These are phyloP conservation scores for Acanthopagrus latus DNA, from an alignment of 2,797 vertebrate species.

Conservation along the genomic window DNA sequence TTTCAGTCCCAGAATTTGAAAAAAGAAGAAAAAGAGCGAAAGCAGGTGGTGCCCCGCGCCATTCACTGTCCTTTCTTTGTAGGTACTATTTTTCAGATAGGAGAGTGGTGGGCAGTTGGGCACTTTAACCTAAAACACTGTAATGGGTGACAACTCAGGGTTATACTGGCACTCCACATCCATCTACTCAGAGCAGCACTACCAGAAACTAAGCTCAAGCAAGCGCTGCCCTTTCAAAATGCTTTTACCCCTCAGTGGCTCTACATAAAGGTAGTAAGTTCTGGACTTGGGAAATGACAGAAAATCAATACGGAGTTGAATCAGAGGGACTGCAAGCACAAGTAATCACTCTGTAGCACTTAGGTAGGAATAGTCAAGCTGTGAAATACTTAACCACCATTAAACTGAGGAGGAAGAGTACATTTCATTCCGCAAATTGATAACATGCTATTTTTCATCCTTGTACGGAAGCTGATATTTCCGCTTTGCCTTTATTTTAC, in stretches of 20 bases:
- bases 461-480: slow-evolving; percentile 7
- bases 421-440: slow-evolving; percentile 12
- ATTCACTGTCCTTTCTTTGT: slow-evolving; percentile 59
- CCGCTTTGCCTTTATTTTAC: slow-evolving; percentile 11
- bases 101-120: slow-evolving; percentile 81
- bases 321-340: slow-evolving; percentile 32
- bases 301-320: slow-evolving; percentile 69
- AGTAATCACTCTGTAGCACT: slow-evolving; percentile 29
- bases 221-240: slow-evolving; percentile 79
- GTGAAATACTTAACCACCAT: slow-evolving; percentile 5
- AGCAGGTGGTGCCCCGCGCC: background rate
- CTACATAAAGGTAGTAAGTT: slow-evolving; percentile 59
- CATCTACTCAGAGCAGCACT: slow-evolving; percentile 81
- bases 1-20: slow-evolving; percentile 27
- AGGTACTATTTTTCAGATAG: slow-evolving; percentile 54
- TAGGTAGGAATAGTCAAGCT: slow-evolving; percentile 17
- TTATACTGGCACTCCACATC: slow-evolving; percentile 83
- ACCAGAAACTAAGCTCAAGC: slow-evolving; percentile 64
- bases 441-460: background rate
- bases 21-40: slow-evolving; percentile 28
- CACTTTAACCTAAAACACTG: slow-evolving; percentile 84
- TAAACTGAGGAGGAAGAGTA: background rate
- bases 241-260: slow-evolving; percentile 65
- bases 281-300: slow-evolving; percentile 63
- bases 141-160: slow-evolving; percentile 81